Evolutionary conservation across 2,797 vertebrate genomes (phyloP).

Genomic region (Pipistrellus pygmaeus): DNA sequence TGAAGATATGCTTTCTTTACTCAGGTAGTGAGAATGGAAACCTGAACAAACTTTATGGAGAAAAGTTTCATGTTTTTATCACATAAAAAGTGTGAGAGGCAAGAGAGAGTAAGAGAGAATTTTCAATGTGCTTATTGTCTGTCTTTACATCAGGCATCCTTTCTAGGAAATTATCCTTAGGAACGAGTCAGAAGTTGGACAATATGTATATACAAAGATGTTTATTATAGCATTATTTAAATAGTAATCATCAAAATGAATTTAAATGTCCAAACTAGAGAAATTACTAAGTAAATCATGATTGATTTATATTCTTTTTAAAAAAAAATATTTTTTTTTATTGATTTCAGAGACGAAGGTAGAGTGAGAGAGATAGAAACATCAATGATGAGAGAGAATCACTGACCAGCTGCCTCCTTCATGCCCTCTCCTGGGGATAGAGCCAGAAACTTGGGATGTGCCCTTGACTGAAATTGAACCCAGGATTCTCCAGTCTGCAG

Average conservation of each 20-base stretch:
- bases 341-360: no score
- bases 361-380: no score
- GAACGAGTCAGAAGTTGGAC: background rate
- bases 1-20: background rate
- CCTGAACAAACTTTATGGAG: background rate
- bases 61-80: background rate
- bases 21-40: background rate
- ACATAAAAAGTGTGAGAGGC: background rate
- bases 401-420: no score
- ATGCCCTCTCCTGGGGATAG: no score
- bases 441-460: no score
- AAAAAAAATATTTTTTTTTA: no score
- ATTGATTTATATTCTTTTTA: background rate
- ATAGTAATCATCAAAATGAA: background rate
- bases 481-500: no score
- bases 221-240: slow-evolving; percentile 20
- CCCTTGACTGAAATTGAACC: no score
- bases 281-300: slow-evolving; percentile 13
- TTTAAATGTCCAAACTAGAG: slow-evolving; percentile 5
- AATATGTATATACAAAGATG: slow-evolving; percentile 12
- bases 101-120: background rate
- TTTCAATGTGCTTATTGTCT: background rate
- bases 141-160: background rate
- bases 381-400: no score
- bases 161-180: background rate